These are phyloP conservation scores for Cataglyphis altisquamis DNA, from an alignment of 2,888 invertebrate genomes.

Conservation along the genomic window DNA sequence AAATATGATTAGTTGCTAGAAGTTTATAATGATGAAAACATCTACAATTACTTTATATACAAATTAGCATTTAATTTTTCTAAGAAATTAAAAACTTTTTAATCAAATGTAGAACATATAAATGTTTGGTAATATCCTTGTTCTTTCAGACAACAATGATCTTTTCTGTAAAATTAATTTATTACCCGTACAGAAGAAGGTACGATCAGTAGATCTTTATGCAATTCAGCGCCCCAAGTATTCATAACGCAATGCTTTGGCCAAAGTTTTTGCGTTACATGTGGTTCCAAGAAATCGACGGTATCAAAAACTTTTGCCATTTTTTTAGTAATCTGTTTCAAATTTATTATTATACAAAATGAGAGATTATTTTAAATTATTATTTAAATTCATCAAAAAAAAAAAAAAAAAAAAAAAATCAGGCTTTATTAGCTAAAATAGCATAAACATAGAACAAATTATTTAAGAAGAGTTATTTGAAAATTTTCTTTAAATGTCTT, in stretches of 20 bases:
- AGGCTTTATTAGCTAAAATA: not conserved
- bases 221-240: constrained; percentile 97
- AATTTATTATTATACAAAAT: not conserved
- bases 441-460: not conserved
- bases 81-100: not conserved
- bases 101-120: not conserved
- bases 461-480: not conserved
- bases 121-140: not conserved
- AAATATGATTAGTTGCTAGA: not conserved
- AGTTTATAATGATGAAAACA: not conserved
- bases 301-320: constrained; percentile 94
- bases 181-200: constrained; percentile 90
- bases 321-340: constrained; percentile 85
- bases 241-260: constrained; percentile 97
- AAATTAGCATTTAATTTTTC: not conserved
- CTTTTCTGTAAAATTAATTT: not conserved
- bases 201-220: constrained; percentile 93
- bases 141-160: not conserved
- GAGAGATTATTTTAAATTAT: not conserved
- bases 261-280: constrained; percentile 96
- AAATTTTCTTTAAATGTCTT: not conserved
- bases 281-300: constrained; percentile 94
- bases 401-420: constrained; percentile 13
- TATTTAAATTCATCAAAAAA: not conserved
- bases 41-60: not conserved